A percentile compares a stretch with the other conserved stretches of the same genome.
Evolutionary conservation across 2,797 vertebrate genomes (phyloP).

Genomic region (Clarias pachynema): DNA sequence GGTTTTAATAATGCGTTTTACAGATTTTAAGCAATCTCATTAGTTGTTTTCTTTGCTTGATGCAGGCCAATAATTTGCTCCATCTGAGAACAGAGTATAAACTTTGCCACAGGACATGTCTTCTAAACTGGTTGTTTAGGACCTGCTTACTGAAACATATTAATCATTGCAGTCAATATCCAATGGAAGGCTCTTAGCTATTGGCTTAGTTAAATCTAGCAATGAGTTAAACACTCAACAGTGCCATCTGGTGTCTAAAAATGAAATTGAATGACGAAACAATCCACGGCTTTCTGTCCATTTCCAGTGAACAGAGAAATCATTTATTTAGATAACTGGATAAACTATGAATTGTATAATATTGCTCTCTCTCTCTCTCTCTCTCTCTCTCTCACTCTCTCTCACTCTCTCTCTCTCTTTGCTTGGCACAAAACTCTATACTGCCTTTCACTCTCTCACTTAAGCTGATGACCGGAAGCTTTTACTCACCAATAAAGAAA

Average conservation of each 20-base stretch:
- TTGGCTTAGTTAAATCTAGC: too few species aligned
- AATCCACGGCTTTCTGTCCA: background rate
- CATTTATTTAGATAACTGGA: background rate
- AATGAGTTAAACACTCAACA: constrained; percentile 37
- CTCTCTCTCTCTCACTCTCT: constrained; percentile 50
- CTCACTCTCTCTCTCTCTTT: constrained; percentile 37
- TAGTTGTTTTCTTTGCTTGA: too few species aligned
- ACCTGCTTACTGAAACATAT: too few species aligned
- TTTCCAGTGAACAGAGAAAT: background rate
- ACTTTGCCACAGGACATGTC: too few species aligned
- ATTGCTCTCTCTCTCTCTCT: background rate
- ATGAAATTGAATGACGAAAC: background rate
- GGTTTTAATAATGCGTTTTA: too few species aligned
- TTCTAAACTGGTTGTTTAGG: too few species aligned
- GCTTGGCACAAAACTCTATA: constrained; percentile 12
- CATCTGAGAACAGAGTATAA: too few species aligned
- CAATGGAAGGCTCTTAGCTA: too few species aligned
- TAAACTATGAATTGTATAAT: background rate
- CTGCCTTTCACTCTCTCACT: constrained; percentile 50
- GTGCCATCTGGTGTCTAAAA: constrained; percentile 66
- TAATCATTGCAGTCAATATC: too few species aligned
- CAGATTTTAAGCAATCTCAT: too few species aligned
- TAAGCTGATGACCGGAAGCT: constrained; percentile 58
- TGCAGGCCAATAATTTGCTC: too few species aligned
- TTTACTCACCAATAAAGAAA: constrained; percentile 58